Evolutionary conservation across 1,140 invertebrate species (phyloP).

Genomic region (Hypsibius dujardini): DNA sequence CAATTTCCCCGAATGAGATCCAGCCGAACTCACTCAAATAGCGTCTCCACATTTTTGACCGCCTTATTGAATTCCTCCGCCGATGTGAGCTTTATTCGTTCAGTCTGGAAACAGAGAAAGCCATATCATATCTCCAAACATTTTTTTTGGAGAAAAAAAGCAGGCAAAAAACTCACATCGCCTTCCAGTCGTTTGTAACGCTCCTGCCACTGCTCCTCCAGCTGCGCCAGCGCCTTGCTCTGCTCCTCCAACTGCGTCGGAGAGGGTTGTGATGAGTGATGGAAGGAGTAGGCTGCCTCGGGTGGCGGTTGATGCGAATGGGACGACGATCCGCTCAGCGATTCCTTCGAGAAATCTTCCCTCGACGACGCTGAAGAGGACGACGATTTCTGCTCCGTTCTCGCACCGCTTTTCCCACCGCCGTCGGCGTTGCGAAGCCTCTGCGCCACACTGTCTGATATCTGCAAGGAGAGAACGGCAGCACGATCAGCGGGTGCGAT

Average conservation of each 20-base stretch:
- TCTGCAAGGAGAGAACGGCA: too few species aligned
- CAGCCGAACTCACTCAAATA: constrained; percentile 2
- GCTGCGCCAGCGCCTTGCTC: background rate
- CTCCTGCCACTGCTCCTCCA: constrained; percentile 10
- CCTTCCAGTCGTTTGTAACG: background rate
- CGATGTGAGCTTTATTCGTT: background rate
- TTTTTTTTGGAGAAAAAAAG: background rate
- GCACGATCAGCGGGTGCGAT: too few species aligned
- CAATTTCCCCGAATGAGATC: too few species aligned
- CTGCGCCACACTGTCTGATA: background rate
- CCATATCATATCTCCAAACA: background rate
- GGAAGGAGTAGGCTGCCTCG: constrained; percentile 4
- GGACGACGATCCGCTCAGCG: too few species aligned
- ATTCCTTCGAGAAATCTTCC: too few species aligned
- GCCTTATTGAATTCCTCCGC: constrained; percentile 4
- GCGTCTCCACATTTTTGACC: background rate
- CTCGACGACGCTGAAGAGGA: too few species aligned
- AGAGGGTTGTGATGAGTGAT: background rate
- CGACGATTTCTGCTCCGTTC: too few species aligned
- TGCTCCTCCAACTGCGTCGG: too few species aligned
- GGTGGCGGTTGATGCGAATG: background rate
- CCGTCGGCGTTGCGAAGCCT: background rate
- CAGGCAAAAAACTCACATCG: constrained; percentile 8
- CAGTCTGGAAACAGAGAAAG: background rate
- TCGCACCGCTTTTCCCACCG: background rate